Evolutionary conservation across 23 tunicate species (phyloP), one percentile per base, ranked within the genome.

Genomic region (Styela plicata): DNA sequence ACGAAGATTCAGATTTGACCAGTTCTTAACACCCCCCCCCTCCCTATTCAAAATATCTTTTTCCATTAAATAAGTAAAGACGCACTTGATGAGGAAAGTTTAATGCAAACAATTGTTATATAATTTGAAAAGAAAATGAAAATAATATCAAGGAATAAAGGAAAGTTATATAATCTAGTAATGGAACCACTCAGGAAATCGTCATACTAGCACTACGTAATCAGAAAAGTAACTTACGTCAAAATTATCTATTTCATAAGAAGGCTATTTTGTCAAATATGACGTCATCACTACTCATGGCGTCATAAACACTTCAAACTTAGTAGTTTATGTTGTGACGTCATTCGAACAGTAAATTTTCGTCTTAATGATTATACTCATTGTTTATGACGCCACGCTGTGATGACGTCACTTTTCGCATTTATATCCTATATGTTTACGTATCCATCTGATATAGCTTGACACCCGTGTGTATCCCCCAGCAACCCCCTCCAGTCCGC

Each of bases 391-490:
- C 57, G 57, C 13, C 7, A 44, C 13, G 7, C 7, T 44, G n/a
- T 13, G 13, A 44, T 66, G 71, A 66, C 32, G 34, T 44, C 64
- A 76, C 36, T 5, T 61, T n/a, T 74, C 89, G 74, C 89, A 86
- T 22, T 52, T 44, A 35, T 76, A 18, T 29, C 98, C 98, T 0
- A 85, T 80, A 53, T 84, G 28, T 28, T 44, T 25, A 5, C 93
- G 84, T 2, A 93, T 93, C 98, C 98, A 93, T 7, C 24, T 62
- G n/a, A 93, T 84, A 79, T 84, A 93, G 70, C 87, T 74, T 44
- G 82, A 80, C 13, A 93, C 77, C 26, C 98, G 36, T 36, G 91
- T 88, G 86, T 93, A 93, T n/a, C 98, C 98, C n/a, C 98, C 98
- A 1, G 98, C 91, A 0, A 68, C 69, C 2, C 89, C 89, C 0